phyloP scores from a whole-genome alignment of 1,140 invertebrate genomes.

The Hypsibius dujardini region DNA sequence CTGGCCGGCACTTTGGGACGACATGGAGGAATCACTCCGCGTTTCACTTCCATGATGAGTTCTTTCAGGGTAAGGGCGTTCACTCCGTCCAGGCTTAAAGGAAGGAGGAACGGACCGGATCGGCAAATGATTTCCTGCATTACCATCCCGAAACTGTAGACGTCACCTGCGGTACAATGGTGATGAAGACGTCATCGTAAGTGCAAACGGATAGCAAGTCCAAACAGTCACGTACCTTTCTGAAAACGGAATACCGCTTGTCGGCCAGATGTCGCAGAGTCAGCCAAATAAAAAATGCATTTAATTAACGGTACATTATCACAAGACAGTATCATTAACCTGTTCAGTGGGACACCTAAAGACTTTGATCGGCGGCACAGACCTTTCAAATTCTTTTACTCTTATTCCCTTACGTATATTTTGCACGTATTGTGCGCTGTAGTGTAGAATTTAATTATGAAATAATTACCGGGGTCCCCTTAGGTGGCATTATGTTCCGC shows the following conservation, averaged over 20 bases:
- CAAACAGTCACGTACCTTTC: neutral
- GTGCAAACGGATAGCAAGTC: no score
- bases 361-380: no score
- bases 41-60: neutral
- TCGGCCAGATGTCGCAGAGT: neutral
- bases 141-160: slow-evolving; percentile 50
- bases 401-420: no score
- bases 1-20: neutral
- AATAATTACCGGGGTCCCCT: neutral
- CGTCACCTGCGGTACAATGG: slow-evolving; percentile 34
- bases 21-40: neutral
- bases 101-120: slow-evolving; percentile 31
- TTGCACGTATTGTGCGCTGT: no score
- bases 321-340: no score
- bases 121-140: slow-evolving; percentile 51
- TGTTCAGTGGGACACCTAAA: no score
- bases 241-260: neutral
- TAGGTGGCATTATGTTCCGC: neutral
- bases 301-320: no score
- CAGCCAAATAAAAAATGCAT: no score
- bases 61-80: neutral
- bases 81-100: neutral
- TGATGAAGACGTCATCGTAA: no score
- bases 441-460: no score
- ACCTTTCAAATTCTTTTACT: no score